Conservation (phyloP, 2,888 invertebrate genomes). For the Ecdyonurus torrentis region DNA sequence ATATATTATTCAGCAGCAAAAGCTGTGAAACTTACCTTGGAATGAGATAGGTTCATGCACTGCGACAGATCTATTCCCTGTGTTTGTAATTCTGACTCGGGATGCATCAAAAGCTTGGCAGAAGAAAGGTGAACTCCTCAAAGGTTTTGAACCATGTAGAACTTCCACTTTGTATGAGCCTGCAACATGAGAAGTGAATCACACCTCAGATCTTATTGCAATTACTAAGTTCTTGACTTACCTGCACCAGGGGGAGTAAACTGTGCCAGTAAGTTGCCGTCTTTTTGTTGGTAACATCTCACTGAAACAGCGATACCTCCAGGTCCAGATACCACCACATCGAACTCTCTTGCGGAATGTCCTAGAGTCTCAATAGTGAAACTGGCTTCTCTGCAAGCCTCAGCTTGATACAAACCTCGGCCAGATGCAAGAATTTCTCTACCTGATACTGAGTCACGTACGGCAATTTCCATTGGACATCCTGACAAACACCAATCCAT, state of each 20-base stretch:
- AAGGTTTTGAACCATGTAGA: constrained; percentile 71
- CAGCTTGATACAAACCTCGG: constrained; percentile 67
- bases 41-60: constrained; percentile 70
- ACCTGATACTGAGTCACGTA: constrained; percentile 44
- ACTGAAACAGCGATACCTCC: constrained; percentile 70
- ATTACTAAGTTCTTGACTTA: constrained; percentile 21
- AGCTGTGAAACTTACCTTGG: constrained; percentile 38
- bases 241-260: constrained; percentile 66
- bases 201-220: background rate
- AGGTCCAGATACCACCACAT: constrained; percentile 74
- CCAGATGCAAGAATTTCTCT: constrained; percentile 63
- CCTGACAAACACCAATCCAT: no score
- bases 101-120: constrained; percentile 84
- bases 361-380: constrained; percentile 82
- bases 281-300: constrained; percentile 88
- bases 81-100: constrained; percentile 56
- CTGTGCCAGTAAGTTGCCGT: constrained; percentile 88
- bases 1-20: background rate
- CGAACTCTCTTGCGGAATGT: constrained; percentile 71
- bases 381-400: constrained; percentile 58
- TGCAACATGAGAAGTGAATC: constrained; percentile 14
- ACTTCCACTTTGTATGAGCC: constrained; percentile 56
- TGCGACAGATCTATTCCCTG: constrained; percentile 42
- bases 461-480: constrained; percentile 39
- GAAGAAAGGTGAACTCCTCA: constrained; percentile 83